A percentile compares a stretch with the other conserved stretches of the same genome.
phyloP scores from a whole-genome alignment of 2,797 vertebrate genomes.

The Dicrostonyx torquatus region DNA sequence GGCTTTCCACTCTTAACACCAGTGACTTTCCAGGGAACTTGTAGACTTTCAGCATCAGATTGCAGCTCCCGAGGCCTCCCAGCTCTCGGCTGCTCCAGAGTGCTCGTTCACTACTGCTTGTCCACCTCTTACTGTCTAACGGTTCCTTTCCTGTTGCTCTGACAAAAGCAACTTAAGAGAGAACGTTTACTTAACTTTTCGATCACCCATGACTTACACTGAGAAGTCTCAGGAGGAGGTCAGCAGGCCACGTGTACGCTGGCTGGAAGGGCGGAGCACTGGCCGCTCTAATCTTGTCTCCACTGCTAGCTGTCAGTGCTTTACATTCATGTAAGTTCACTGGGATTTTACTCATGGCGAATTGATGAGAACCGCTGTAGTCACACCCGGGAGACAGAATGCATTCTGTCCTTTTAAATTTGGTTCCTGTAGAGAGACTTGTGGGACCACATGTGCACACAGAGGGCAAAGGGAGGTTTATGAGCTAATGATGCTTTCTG shows the following conservation, averaged over 20 bases:
- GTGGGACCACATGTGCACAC: background rate
- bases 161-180: background rate
- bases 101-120: rapidly evolving
- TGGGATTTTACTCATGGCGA: background rate
- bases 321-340: background rate
- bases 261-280: background rate
- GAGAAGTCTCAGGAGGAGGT: background rate
- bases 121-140: too few relatives aligned
- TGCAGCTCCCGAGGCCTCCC: background rate
- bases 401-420: background rate
- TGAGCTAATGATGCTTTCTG: background rate
- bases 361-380: background rate
- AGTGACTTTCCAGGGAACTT: background rate
- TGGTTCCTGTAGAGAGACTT: background rate
- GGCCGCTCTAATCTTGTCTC: background rate
- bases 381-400: background rate
- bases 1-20: background rate
- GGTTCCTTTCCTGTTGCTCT: background rate
- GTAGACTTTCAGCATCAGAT: background rate
- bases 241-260: background rate
- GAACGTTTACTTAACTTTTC: background rate
- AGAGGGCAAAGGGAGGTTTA: background rate
- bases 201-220: background rate
- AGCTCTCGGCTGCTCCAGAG: background rate
- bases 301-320: background rate